Evolutionary conservation across 2,888 invertebrate genomes (phyloP).

Genomic region (Polia nebulosa): DNA sequence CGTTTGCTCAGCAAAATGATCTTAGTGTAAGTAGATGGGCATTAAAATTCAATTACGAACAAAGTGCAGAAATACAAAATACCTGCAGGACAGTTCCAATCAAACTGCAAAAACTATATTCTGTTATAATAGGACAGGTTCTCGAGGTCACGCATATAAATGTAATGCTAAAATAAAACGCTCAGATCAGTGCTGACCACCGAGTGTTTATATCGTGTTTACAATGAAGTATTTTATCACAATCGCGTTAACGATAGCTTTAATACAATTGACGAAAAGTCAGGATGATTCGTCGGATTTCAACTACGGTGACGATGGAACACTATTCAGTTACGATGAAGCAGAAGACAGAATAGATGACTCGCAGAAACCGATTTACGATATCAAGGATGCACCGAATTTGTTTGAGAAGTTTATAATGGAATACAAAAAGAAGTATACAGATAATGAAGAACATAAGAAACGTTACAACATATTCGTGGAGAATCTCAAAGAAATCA

Average conservation of each 20-base stretch:
- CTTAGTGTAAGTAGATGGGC: neutral
- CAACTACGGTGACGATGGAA: slow-evolving; percentile 46
- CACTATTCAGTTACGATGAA: slow-evolving; percentile 20
- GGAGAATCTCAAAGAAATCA: slow-evolving; percentile 78
- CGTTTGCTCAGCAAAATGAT: neutral
- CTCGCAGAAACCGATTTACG: slow-evolving; percentile 71
- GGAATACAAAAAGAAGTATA: slow-evolving; percentile 77
- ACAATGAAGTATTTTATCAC: slow-evolving; percentile 67
- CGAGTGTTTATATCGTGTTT: slow-evolving; percentile 56
- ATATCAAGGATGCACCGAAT: slow-evolving; percentile 75
- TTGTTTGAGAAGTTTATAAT: slow-evolving; percentile 76
- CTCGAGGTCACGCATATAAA: slow-evolving; percentile 64
- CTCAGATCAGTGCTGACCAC: slow-evolving; percentile 60
- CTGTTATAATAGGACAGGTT: slow-evolving; percentile 63
- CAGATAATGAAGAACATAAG: slow-evolving; percentile 69
- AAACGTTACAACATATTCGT: slow-evolving; percentile 76
- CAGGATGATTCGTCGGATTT: slow-evolving; percentile 35
- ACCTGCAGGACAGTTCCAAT: slow-evolving; percentile 14
- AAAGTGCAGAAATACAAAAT: slow-evolving; percentile 3
- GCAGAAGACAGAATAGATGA: slow-evolving; percentile 51
- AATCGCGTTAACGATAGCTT: slow-evolving; percentile 48
- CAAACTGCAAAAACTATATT: slow-evolving; percentile 51
- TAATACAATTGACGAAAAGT: slow-evolving; percentile 53
- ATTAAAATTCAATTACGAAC: neutral
- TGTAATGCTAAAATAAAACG: slow-evolving; percentile 54